phyloP scores from a whole-genome alignment of 1,140 invertebrate genomes.

The Magallana angulata region DNA sequence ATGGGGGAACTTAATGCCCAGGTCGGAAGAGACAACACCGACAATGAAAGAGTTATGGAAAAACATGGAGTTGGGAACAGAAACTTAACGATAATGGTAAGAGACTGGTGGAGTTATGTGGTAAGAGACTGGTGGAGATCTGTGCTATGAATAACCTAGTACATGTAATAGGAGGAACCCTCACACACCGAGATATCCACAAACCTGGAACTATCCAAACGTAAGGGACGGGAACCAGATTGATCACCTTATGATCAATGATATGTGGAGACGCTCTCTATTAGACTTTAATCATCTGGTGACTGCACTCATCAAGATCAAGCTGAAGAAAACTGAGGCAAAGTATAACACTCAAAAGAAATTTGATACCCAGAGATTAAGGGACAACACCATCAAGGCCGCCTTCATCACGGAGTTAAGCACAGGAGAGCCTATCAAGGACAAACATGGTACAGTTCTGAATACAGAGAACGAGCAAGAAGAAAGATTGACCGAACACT shows the following conservation, averaged over 20 bases:
- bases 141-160: constrained; percentile 56
- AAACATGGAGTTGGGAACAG: constrained; percentile 41
- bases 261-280: constrained; percentile 48
- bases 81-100: constrained; percentile 50
- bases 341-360: no score
- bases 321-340: not conserved
- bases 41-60: constrained; percentile 53
- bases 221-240: constrained; percentile 45
- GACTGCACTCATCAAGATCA: constrained; percentile 24
- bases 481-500: no score
- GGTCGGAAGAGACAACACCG: not conserved
- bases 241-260: constrained; percentile 41
- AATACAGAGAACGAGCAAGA: no score
- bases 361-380: no score
- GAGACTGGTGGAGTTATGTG: constrained; percentile 48
- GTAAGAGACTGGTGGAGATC: constrained; percentile 54
- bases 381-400: no score
- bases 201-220: constrained; percentile 59
- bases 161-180: constrained; percentile 53
- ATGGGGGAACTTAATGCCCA: constrained; percentile 45
- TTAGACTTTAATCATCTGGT: constrained; percentile 49
- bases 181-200: constrained; percentile 62
- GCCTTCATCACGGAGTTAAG: no score
- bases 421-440: no score
- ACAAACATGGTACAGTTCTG: no score